Base-by-base conservation (phyloP, 1,140 invertebrate species). In the Lordiphosa clarofinis region DNA sequence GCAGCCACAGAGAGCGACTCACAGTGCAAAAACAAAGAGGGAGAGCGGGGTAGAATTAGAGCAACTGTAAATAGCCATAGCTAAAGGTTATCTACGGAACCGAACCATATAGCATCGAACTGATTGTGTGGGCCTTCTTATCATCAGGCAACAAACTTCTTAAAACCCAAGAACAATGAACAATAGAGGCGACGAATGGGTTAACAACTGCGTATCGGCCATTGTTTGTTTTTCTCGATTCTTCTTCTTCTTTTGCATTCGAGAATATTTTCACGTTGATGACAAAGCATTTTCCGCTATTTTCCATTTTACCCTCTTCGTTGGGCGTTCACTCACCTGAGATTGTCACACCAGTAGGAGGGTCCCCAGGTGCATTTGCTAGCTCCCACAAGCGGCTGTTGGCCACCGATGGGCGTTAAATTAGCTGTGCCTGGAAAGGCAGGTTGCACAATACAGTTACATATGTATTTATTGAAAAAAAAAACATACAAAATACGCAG, bases 321-420 rank as follows among this genome's bases (percentile, higher is more conserved):
- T 55, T 10, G 7, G 28, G 28, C 28, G 28, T 31, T 7, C 49
- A 82, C 79, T 84, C 46, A 88, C 94, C 92, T 94, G 64, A 96
- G 90, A 79, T 95, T 95, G 44, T 92, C 91, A 89, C 95, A 96
- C 95, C 95, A 96, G 69, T 94, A 96, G 0, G 92, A 91, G n/a
- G 95, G 94, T 19, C 95, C 95, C 91, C 93, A 93, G 8, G 94
- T 94, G 87, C 95, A 96, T 87, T 92, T 91, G 57, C 92, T 91
- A 6, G 90, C 72, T 10, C 94, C 94, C n/a, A 95, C 9, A 31
- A 87, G 28, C 28, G 28, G 15, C 15, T 59, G 60, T 42, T 60
- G 56, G 28, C 57, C 56, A 31, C 59, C 66, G 8, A 93, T 40
- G 24, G 86, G 87, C 43, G 87, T 73, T 43, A 74, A 69, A 8